These are phyloP conservation scores for Sisor rabdophorus DNA, from an alignment of 2,113 vertebrate genomes.

Conservation along the genomic window DNA sequence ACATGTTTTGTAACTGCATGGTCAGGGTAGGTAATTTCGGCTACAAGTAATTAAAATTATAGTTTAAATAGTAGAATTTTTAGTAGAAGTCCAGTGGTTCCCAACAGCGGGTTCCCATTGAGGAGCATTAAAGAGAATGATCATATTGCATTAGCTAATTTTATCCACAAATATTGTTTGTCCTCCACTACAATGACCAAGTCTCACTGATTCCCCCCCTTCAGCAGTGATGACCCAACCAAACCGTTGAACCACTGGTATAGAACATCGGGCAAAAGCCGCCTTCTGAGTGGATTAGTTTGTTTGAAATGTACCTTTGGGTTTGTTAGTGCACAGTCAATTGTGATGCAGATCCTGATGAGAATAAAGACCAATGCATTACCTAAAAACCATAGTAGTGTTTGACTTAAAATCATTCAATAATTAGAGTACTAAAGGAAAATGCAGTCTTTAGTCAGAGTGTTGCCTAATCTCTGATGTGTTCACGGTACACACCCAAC, in stretches of 20 bases:
- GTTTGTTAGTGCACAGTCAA: neutral
- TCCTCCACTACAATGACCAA: too few relatives aligned
- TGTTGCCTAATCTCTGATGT: neutral
- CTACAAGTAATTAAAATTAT: neutral
- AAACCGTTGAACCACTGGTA: too few relatives aligned
- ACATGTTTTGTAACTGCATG: neutral
- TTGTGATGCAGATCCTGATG: neutral
- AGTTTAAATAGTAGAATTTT: neutral
- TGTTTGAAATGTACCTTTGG: neutral
- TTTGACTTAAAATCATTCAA: neutral
- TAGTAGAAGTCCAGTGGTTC: too few relatives aligned
- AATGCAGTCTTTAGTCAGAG: too few relatives aligned
- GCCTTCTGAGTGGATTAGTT: neutral
- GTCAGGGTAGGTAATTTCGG: neutral
- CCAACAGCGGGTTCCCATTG: neutral
- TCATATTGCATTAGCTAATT: too few relatives aligned
- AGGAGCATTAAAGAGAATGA: too few relatives aligned
- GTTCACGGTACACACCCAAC: neutral
- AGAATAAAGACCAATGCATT: neutral
- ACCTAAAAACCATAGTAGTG: neutral
- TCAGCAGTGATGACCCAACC: too few relatives aligned
- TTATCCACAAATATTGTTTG: too few relatives aligned
- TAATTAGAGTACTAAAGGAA: neutral
- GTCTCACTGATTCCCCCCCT: too few relatives aligned
- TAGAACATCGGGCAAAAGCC: neutral